A percentile compares a stretch with the other conserved stretches of the same genome.
phyloP scores from a whole-genome alignment of 2,888 invertebrate species.

The Malthinus flaveolus region DNA sequence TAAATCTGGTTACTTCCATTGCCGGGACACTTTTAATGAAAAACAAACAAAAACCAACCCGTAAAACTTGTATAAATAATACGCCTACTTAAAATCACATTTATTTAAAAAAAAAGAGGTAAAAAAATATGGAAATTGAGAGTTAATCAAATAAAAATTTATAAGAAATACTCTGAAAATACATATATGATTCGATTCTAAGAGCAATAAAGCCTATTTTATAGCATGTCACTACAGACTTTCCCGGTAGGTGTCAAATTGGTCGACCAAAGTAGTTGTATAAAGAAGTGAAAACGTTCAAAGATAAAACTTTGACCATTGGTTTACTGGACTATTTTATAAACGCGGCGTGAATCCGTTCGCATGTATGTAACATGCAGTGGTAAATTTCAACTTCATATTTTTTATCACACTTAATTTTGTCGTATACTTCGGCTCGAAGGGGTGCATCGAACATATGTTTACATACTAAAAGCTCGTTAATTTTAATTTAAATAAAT shows the following conservation, averaged over 20 bases:
- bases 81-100: constrained; percentile 26
- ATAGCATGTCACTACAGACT: constrained; percentile 54
- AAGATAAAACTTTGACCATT: constrained; percentile 20
- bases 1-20: constrained; percentile 32
- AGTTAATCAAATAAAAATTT: constrained; percentile 43
- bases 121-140: constrained; percentile 35
- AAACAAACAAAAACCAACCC: no score
- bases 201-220: constrained; percentile 54
- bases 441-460: background rate
- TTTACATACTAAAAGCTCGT: background rate
- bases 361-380: constrained; percentile 51
- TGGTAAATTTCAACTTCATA: constrained; percentile 51
- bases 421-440: constrained; percentile 29
- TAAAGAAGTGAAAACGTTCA: constrained; percentile 12
- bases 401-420: constrained; percentile 51
- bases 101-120: background rate
- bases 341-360: constrained; percentile 50
- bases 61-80: constrained; percentile 40
- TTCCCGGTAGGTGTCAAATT: constrained; percentile 53
- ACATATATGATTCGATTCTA: constrained; percentile 50
- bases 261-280: constrained; percentile 33
- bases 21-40: constrained; percentile 2
- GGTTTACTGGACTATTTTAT: constrained; percentile 36
- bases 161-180: constrained; percentile 43
- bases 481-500: background rate